These are phyloP conservation scores for Tinea semifulvella DNA, from an alignment of 2,888 invertebrate genomes.

Conservation along the genomic window DNA sequence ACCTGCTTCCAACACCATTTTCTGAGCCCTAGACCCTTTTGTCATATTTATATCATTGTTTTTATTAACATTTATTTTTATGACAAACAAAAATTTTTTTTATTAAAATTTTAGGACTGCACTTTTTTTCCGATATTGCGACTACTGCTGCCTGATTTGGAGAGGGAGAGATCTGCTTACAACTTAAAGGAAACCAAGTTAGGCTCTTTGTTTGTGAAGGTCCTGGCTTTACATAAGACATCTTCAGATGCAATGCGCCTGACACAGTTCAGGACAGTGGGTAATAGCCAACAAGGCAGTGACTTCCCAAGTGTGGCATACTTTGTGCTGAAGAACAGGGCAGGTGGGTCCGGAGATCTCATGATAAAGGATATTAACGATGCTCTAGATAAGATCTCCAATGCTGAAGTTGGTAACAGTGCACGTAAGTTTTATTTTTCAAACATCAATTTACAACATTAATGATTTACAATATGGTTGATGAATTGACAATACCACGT, in stretches of 20 bases:
- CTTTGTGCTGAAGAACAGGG: constrained; percentile 71
- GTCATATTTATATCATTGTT: too few species aligned
- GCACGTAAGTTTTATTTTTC: constrained; percentile 46
- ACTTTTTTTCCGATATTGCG: constrained; percentile 79
- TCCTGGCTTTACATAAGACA: constrained; percentile 76
- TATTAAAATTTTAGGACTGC: constrained; percentile 46
- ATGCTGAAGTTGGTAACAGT: constrained; percentile 69
- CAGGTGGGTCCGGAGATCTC: constrained; percentile 50
- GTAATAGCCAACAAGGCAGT: constrained; percentile 51
- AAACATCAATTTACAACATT: constrained; percentile 3
- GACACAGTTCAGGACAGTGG: constrained; percentile 50
- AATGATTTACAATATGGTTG: neutral
- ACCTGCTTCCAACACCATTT: too few species aligned
- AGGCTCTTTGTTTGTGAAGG: constrained; percentile 76
- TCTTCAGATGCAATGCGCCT: constrained; percentile 52
- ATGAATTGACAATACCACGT: too few species aligned
- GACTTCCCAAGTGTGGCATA: constrained; percentile 87
- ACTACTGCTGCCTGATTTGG: constrained; percentile 79
- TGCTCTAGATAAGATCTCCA: constrained; percentile 78
- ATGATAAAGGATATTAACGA: constrained; percentile 77
- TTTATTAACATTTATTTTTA: too few species aligned
- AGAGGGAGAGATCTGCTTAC: constrained; percentile 82
- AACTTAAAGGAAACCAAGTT: constrained; percentile 83
- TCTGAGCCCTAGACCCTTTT: too few species aligned
- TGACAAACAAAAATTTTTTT: neutral